A percentile compares a stretch with the other conserved stretches of the same genome.
phyloP scores from a whole-genome alignment of 2,113 vertebrate genomes.

The Cochlearius cochlearius region DNA sequence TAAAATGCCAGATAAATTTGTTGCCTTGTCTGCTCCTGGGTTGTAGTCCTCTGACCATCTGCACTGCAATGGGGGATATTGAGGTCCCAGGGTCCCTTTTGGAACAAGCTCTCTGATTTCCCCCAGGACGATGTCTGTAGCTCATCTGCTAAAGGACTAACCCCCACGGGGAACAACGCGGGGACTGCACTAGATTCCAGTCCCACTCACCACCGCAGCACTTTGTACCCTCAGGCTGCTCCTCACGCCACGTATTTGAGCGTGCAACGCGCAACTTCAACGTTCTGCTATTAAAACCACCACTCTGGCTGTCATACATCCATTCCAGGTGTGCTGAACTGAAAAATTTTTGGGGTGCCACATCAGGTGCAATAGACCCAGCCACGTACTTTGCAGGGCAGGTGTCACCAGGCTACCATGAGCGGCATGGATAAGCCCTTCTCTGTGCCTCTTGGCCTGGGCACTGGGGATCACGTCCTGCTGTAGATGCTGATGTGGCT shows the following conservation, averaged over 20 bases:
- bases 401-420: not conserved
- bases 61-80: rapidly evolving
- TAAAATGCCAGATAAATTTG: not conserved
- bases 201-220: not conserved
- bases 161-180: not conserved
- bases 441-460: not conserved
- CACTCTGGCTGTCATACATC: not conserved
- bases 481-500: not conserved
- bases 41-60: not conserved
- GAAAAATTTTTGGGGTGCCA: not conserved
- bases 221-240: not conserved
- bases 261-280: not conserved
- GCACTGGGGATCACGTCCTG: not conserved
- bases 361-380: not conserved
- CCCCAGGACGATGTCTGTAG: not conserved
- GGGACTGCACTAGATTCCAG: not conserved
- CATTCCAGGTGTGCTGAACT: not conserved
- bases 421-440: not conserved
- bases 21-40: not conserved
- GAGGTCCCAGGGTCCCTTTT: not conserved
- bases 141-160: not conserved
- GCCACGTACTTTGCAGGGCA: rapidly evolving
- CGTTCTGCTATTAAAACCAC: not conserved
- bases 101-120: not conserved
- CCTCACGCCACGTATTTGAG: not conserved